Base-by-base conservation (phyloP, 2,797 vertebrate species). In the Coregonus sp. region DNA sequence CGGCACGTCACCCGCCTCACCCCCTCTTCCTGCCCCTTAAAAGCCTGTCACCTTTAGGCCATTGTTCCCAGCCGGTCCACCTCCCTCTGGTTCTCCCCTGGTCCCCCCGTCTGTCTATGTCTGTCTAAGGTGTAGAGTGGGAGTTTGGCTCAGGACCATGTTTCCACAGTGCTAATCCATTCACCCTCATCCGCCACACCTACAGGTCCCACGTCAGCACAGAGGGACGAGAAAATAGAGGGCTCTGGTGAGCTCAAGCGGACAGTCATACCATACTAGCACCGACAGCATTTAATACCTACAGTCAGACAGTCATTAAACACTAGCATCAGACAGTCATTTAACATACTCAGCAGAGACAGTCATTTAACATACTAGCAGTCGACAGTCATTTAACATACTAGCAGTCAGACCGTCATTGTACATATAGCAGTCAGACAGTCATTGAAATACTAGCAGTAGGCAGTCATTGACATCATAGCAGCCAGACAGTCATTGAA, bases 81-180 rank as follows among this genome's bases (percentile, higher is more conserved):
- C 40, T 4, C 73, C 79, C 83, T 80, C 16, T 4, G 12, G 52
- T 33, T 67, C 51, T 54, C 29, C 56, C 75, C 78, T 5, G 35
- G 20, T 16, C 29, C 51, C 25, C 50, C 80, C 79, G 86, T 86
- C 83, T 85, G 80, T 78, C 69, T 37, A 84, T 83, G 78, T 81
- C 47, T 54, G 85, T 78, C 87, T 91, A 87, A 91, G 89, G 91
- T 91, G 88, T 86, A 89, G 83, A 86, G 50, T 63, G 65, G 75
- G 69, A 77, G 88, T 72, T 85, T 92, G 89, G 85, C 89, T 82
- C 84, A 18, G 84, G 66, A 76, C 86, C 90, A 90, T 85, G 80
- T 86, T 89, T 91, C 88, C 86, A 61, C 59, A 84, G 78, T 67
- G 66, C 51, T 59, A 78, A 86, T 80, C 86, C 54, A 40, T 73